A percentile compares a stretch with the other conserved stretches of the same genome.
Evolutionary conservation across 1,140 invertebrate genomes (phyloP).

Genomic region (Heliconius himera): DNA sequence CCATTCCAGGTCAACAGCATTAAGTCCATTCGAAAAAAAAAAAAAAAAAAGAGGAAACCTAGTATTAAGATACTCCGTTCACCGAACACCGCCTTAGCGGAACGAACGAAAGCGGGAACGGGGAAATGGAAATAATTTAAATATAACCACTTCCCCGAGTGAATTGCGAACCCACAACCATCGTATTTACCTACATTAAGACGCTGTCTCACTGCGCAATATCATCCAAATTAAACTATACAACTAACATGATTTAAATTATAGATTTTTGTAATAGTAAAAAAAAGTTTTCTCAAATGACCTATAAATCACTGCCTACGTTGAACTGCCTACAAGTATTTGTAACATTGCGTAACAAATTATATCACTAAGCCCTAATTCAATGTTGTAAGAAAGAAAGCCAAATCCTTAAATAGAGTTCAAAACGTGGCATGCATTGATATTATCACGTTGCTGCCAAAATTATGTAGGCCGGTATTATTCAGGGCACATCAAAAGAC

Average conservation of each 20-base stretch:
- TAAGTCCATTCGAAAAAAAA: too few relatives aligned
- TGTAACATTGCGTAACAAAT: slow-evolving; percentile 48
- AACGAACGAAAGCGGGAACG: too few relatives aligned
- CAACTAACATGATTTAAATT: too few relatives aligned
- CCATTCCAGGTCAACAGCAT: too few relatives aligned
- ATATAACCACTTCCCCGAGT: too few relatives aligned
- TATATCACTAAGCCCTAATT: slow-evolving; percentile 54
- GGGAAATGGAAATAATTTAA: too few relatives aligned
- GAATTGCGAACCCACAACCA: too few relatives aligned
- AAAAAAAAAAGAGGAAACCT: neutral
- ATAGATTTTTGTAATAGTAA: neutral
- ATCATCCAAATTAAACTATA: too few relatives aligned
- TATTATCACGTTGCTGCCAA: slow-evolving; percentile 27
- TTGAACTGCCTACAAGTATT: neutral
- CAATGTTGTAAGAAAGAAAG: slow-evolving; percentile 59
- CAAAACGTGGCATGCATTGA: slow-evolving; percentile 37
- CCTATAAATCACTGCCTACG: slow-evolving; percentile 1
- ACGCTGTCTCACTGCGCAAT: too few relatives aligned
- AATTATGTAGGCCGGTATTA: slow-evolving; percentile 35
- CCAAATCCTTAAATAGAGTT: slow-evolving; percentile 54
- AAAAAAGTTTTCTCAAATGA: neutral
- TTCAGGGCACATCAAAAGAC: neutral
- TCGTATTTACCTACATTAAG: too few relatives aligned
- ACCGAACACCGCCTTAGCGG: too few relatives aligned
- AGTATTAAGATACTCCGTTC: neutral